phyloP scores from a whole-genome alignment of 1,140 invertebrate species.

The Meloidogyne chitwoodi region DNA sequence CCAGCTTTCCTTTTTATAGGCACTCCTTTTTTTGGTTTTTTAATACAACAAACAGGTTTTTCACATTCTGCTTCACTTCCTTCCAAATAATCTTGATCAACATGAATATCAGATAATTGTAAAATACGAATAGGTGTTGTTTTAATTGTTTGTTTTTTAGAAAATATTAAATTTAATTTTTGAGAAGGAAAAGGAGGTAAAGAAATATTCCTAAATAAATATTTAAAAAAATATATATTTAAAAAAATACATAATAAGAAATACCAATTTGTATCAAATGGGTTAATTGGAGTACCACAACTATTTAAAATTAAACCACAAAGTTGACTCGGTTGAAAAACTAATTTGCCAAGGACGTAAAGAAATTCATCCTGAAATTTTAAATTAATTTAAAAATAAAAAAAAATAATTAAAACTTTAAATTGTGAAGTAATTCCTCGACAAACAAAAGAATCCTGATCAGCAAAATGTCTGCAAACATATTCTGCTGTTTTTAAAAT shows the following conservation, averaged over 20 bases:
- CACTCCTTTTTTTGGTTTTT: neutral
- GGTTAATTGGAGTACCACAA: conserved; percentile 41
- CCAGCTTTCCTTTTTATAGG: conserved; percentile 37
- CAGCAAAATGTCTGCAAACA: conserved; percentile 41
- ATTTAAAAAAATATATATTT: neutral
- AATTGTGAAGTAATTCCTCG: conserved; percentile 47
- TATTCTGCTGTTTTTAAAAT: conserved; percentile 35
- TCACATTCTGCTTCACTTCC: conserved; percentile 61
- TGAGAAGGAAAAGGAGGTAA: neutral
- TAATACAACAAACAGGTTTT: conserved; percentile 63
- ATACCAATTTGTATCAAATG: conserved; percentile 42
- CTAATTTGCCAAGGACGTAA: conserved; percentile 39
- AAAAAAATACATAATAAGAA: neutral
- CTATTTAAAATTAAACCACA: conserved; percentile 38
- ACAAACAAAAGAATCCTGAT: conserved; percentile 36
- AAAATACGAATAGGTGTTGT: conserved; percentile 50
- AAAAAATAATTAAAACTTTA: conserved; percentile 21
- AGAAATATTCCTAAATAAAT: neutral
- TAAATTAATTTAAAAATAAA: neutral
- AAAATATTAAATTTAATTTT: neutral
- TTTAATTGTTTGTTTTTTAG: neutral
- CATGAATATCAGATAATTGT: conserved; percentile 64
- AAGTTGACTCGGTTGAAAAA: conserved; percentile 37
- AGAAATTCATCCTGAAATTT: conserved; percentile 38
- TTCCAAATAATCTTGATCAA: conserved; percentile 58